phyloP scores from a whole-genome alignment of 2,888 invertebrate genomes.

The Acanthosoma haemorrhoidale region DNA sequence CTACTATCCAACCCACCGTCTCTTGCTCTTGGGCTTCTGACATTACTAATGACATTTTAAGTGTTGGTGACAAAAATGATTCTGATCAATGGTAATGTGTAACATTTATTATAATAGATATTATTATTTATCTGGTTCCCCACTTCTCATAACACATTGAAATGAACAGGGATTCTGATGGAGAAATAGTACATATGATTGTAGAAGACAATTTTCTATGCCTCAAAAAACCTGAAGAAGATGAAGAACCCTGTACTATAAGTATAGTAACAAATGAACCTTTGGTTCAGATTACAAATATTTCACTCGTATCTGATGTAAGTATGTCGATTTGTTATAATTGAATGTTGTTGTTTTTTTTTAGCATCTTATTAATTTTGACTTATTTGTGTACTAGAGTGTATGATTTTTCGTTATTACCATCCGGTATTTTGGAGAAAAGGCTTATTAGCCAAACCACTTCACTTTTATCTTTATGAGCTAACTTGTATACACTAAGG shows the following conservation, averaged over 20 bases:
- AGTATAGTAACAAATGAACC: conserved; percentile 44
- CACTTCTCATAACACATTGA: conserved; percentile 42
- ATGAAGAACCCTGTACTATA: conserved; percentile 44
- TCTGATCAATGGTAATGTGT: conserved; percentile 32
- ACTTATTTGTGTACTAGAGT: no score
- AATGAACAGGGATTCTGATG: conserved; percentile 28
- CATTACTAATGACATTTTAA: background rate
- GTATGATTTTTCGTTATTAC: no score
- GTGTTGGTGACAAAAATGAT: conserved; percentile 24
- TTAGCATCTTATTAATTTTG: no score
- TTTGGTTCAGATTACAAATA: conserved; percentile 43
- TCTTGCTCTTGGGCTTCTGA: background rate
- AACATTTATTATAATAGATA: no score
- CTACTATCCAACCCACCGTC: background rate
- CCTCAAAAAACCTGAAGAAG: conserved; percentile 41
- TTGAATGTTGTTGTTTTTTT: conserved; percentile 44
- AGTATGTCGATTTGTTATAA: background rate
- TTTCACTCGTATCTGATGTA: conserved; percentile 47
- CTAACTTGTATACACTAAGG: no score
- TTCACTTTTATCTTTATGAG: no score
- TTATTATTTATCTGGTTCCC: no score
- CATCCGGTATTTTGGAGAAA: no score
- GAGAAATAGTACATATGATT: conserved; percentile 45
- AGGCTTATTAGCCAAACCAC: no score
- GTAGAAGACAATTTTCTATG: conserved; percentile 45